Evolutionary conservation across 2,797 vertebrate species (phyloP), one percentile per base, ranked within the genome.

Genomic region (Darevskia mixta): DNA sequence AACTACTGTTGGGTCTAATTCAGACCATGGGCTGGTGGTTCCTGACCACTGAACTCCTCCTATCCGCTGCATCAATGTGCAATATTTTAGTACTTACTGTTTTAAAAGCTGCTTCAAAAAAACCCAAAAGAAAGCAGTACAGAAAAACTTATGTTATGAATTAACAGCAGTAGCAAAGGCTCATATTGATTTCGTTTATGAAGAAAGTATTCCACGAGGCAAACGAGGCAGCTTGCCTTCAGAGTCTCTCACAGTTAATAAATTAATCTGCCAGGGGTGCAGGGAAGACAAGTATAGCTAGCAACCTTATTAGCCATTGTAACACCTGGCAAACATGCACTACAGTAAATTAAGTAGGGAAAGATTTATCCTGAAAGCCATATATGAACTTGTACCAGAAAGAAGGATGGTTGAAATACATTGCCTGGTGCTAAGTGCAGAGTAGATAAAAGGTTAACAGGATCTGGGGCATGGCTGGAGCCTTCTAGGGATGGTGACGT

Each of bases 401-500:
- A 20, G 38, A 49, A 32, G 18, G 61, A 7, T 43, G 35, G 25
- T 64, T 41, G 35, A n/a, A 64, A 61, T 10, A 5, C 27, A 25
- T 35, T 83, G n/a, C 11, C 13, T 49, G 27, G 29, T 8, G 4
- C 25, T 11, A 8, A 10, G 27, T 49, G 8, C 25, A 23, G 15
- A 10, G 27, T 71, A 86, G 25, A 29, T 29, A 78, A 78, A 67
- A 79, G 45, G 45, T 86, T 79, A 73, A 80, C 35, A 61, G 85
- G 38, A 87, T 81, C 9, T 32, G 5, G 55, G 67, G 9, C 27
- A 43, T 55, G 55, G 78, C 78, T 81, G 58, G 61, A 73, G 66
- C 9, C 27, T 80, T 55, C 66, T 41, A 61, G 49, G 72, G 78
- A 61, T 13, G 18, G 20, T 86, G 77, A 80, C 72, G 67, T 86